A percentile compares a stretch with the other conserved stretches of the same genome.
phyloP scores from a whole-genome alignment of 2,797 vertebrate species.

The Hipposideros larvatus region DNA sequence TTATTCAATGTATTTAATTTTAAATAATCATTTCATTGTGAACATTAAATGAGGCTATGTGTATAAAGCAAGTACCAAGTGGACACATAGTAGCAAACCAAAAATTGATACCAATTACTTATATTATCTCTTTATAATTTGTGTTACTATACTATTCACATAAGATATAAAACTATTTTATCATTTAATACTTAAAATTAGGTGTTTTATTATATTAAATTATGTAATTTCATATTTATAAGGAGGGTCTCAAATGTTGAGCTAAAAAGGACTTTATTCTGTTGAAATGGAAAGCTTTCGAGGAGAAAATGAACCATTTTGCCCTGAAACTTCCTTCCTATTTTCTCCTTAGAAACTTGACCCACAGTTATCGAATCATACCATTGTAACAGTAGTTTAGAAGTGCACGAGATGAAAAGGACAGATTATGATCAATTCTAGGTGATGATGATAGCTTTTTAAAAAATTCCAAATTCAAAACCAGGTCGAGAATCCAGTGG shows the following conservation, averaged over 20 bases:
- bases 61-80: background rate
- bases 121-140: background rate
- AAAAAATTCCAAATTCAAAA: slow-evolving; percentile 26
- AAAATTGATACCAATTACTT: background rate
- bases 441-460: background rate
- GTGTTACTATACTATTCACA: background rate
- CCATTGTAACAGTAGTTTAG: background rate
- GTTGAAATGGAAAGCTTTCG: too few relatives aligned
- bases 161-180: background rate
- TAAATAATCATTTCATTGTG: background rate
- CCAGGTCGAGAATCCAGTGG: background rate
- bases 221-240: background rate
- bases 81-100: background rate
- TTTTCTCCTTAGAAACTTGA: background rate
- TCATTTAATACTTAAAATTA: background rate
- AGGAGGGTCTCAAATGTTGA: too few relatives aligned
- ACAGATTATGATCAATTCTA: background rate
- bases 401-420: background rate
- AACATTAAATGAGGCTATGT: background rate
- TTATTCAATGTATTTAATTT: slow-evolving; percentile 1
- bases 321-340: background rate
- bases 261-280: too few relatives aligned
- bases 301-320: background rate
- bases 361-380: background rate
- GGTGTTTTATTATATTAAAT: background rate